Evolutionary conservation across 2,888 invertebrate genomes (phyloP), one percentile per base, ranked within the genome.

Genomic region (Muschampia plurimacula): DNA sequence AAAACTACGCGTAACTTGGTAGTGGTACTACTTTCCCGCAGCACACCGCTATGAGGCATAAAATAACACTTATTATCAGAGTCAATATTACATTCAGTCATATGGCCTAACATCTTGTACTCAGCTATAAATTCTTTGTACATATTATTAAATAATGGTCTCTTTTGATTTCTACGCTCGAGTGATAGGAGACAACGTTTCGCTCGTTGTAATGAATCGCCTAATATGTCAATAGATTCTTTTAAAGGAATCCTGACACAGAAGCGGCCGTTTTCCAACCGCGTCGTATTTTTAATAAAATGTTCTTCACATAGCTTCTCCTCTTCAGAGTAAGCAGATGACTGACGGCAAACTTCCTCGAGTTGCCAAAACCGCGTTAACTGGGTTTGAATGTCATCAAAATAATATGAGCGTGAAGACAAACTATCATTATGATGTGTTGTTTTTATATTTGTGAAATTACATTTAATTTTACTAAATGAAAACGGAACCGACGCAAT

Each of bases 41-140:
- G 62, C n/a, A 74, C 67, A 15, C 74, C 72, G 46, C 72, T 69
- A 44, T 69, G 72, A 59, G 74, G 72, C 52, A 74, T 60, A 59
- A 63, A 74, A 46, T 69, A 66, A 28, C 52, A 41, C 36, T 55
- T 36, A 49, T 15, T 39, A 22, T 12, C 22, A 22, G 44, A 36
- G 28, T 60, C 10, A 15, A 60, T 59, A 7, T 52, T n/a, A 62
- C 49, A 72, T 39, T 68, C 63, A 36, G 69, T 63, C 55, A 72
- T 46, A 32, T 74, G 71, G 36, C 72, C 72, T 60, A 72, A 59
- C 0, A 67, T 46, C 7, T 60, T 22, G 41, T 74, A 76, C 49
- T 76, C 73, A 13, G 67, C 49, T 39, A 76, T 75, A 41, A 76
- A 76, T 10, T 75, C 63, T 39, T 72, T 60, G 63, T 76, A 74